A percentile compares a stretch with the other conserved stretches of the same genome.
phyloP scores from a whole-genome alignment of 2,113 vertebrate species.

The Rhinolophus sinicus region DNA sequence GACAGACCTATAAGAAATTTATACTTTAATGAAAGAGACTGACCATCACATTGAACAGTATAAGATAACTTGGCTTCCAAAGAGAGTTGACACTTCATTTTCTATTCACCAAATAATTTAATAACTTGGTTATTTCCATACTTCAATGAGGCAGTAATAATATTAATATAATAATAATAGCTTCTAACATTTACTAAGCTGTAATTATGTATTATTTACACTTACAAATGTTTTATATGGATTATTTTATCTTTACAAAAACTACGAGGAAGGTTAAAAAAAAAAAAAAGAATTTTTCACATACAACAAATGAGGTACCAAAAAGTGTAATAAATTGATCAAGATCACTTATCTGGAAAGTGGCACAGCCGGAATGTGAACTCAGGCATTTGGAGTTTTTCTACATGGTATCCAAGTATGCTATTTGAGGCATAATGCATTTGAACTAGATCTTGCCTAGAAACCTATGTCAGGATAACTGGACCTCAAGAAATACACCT shows the following conservation, averaged over 20 bases:
- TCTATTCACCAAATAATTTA: neutral
- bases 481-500: neutral
- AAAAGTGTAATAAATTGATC: neutral
- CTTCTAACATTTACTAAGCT: neutral
- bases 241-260: constrained; percentile 34
- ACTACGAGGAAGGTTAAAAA: neutral
- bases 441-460: neutral
- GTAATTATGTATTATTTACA: neutral
- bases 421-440: neutral
- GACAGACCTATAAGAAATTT: neutral
- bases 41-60: neutral
- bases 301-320: neutral
- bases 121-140: constrained; percentile 24
- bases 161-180: constrained; percentile 18
- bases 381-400: neutral
- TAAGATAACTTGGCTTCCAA: neutral
- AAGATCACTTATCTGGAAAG: neutral
- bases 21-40: neutral
- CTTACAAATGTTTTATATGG: constrained; percentile 32
- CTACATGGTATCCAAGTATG: neutral
- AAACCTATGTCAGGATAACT: neutral
- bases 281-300: constrained; percentile 20
- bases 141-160: neutral
- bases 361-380: neutral
- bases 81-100: neutral